Evolutionary conservation across 35 echinoderm and acorn worm species (phyloP).

Genomic region (Strongylocentrotus purpuratus): DNA sequence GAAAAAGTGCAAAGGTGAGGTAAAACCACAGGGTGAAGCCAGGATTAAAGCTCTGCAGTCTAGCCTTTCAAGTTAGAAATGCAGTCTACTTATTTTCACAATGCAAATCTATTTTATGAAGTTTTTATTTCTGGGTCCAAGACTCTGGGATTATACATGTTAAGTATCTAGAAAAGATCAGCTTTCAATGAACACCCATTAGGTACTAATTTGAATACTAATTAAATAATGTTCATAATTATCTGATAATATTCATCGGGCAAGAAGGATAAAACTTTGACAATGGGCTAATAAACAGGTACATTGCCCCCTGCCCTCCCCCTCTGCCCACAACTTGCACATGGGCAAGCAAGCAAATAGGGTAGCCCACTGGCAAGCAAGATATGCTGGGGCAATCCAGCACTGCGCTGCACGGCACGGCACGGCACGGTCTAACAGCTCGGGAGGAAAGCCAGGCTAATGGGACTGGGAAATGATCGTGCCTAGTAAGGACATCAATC

Average conservation of each 20-base stretch:
- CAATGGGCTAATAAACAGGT: not conserved
- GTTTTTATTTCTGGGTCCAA: not conserved
- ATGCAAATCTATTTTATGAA: not conserved
- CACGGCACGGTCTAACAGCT: not conserved
- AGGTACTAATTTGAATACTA: not conserved
- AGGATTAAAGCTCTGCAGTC: not conserved
- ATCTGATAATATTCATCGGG: not conserved
- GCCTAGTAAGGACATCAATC: constrained; percentile 50
- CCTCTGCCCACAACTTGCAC: not conserved
- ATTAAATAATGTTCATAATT: not conserved
- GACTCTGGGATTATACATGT: too few relatives aligned
- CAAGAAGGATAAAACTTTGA: not conserved
- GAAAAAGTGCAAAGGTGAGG: constrained; percentile 7
- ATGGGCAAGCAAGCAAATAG: not conserved
- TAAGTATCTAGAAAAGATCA: not conserved
- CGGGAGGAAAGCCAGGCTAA: constrained; percentile 46
- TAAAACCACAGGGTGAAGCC: not conserved
- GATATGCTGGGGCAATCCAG: not conserved
- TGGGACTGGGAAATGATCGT: constrained; percentile 37
- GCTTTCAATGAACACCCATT: not conserved
- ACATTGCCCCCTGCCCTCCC: not conserved
- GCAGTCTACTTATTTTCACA: too few relatives aligned
- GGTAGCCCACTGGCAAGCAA: not conserved
- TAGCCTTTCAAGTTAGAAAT: not conserved
- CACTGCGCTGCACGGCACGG: not conserved